Percentiles rank a stretch among this genome's conserved stretches.
Conservation (phyloP, 2,113 vertebrate genomes). For the Cranoglanis bouderius region DNA sequence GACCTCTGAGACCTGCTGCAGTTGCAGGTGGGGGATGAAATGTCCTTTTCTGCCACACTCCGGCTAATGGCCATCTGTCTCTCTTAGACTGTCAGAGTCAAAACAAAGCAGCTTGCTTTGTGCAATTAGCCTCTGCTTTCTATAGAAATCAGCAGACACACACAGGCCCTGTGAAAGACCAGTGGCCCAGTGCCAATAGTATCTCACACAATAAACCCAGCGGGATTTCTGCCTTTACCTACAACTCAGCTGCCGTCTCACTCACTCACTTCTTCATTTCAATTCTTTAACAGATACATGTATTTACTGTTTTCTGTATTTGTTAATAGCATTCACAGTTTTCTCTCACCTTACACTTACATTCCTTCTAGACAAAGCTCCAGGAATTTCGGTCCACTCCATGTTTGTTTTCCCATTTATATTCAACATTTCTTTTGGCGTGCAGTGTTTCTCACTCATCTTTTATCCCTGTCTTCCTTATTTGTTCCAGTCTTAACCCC, state of each 20-base stretch:
- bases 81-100: conserved; percentile 57
- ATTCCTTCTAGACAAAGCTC: background rate
- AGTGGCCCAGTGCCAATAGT: conserved; percentile 40
- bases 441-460: background rate
- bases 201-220: background rate
- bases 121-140: conserved; percentile 67
- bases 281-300: conserved; percentile 35
- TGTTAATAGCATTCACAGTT: conserved; percentile 41
- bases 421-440: background rate
- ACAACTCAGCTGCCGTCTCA: background rate
- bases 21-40: conserved; percentile 32
- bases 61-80: conserved; percentile 68
- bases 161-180: conserved; percentile 32
- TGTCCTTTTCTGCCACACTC: conserved; percentile 38
- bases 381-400: background rate
- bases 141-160: conserved; percentile 43
- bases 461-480: background rate
- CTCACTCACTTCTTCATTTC: background rate
- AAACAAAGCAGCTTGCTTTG: conserved; percentile 66
- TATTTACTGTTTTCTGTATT: conserved; percentile 61
- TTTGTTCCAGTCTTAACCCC: conserved; percentile 33
- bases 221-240: background rate
- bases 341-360: background rate
- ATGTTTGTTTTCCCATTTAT: background rate
- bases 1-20: conserved; percentile 29